phyloP scores from a whole-genome alignment of 2,888 invertebrate genomes.

The Cenopis cana region DNA sequence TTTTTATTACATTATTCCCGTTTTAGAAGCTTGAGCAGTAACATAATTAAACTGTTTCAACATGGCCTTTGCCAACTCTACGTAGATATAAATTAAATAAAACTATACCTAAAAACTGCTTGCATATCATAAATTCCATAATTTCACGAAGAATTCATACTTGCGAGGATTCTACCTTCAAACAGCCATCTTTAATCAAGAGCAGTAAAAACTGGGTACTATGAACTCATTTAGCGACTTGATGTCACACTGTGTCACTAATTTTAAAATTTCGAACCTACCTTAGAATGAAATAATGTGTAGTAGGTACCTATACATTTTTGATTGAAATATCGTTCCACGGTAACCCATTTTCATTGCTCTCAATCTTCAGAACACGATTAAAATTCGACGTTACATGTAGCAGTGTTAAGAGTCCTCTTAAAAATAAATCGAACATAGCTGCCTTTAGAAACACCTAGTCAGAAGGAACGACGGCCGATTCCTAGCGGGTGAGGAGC shows the following conservation, averaged over 20 bases:
- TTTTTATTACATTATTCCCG: constrained; percentile 36
- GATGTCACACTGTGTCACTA: too few relatives aligned
- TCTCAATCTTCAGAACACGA: not conserved
- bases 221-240: too few relatives aligned
- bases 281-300: too few relatives aligned
- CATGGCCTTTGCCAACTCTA: constrained; percentile 22
- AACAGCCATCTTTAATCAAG: not conserved
- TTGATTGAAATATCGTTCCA: too few relatives aligned
- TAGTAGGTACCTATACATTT: too few relatives aligned
- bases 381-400: not conserved
- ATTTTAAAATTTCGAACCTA: too few relatives aligned
- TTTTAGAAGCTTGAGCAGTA: constrained; percentile 51
- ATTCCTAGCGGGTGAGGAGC: not conserved
- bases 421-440: constrained; percentile 10
- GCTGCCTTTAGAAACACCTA: constrained; percentile 13
- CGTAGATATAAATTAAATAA: constrained; percentile 13
- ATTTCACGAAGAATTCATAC: constrained; percentile 11
- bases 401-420: not conserved
- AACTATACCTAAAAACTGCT: constrained; percentile 22
- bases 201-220: not conserved
- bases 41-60: constrained; percentile 46
- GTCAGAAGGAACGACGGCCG: not conserved
- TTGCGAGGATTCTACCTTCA: not conserved
- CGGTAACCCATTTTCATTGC: not conserved
- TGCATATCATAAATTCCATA: not conserved